Evolutionary conservation across 1,140 invertebrate species (phyloP).

Genomic region (Chironomus striatipennis): DNA sequence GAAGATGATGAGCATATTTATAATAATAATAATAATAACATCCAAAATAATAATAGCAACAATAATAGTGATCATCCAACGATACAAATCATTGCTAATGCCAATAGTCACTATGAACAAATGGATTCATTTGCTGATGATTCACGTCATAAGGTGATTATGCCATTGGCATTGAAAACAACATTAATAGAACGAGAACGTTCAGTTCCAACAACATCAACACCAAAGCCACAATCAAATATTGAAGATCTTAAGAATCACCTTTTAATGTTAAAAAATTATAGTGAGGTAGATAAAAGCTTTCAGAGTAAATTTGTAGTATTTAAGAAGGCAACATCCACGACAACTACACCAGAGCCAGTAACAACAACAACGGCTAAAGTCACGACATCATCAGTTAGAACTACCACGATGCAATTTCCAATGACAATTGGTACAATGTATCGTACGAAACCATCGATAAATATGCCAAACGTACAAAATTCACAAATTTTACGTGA

Average conservation of each 20-base stretch:
- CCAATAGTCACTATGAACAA: background rate
- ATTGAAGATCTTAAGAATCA: slow-evolving; percentile 39
- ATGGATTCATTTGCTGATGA: background rate
- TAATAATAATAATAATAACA: background rate
- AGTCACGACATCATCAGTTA: slow-evolving; percentile 28
- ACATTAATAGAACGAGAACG: slow-evolving; percentile 33
- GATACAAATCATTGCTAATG: slow-evolving; percentile 15
- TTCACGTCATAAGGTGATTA: slow-evolving; percentile 36
- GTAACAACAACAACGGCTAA: slow-evolving; percentile 25
- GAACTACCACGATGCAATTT: slow-evolving; percentile 22
- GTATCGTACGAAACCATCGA: background rate
- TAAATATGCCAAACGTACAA: slow-evolving; percentile 8
- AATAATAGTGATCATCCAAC: background rate
- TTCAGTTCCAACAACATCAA: slow-evolving; percentile 17
- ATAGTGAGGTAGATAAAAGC: slow-evolving; percentile 37
- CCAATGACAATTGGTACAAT: slow-evolving; percentile 24
- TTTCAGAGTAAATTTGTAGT: slow-evolving; percentile 40
- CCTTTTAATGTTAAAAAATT: slow-evolving; percentile 37
- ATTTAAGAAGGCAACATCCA: slow-evolving; percentile 30
- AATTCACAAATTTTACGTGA: slow-evolving; percentile 1
- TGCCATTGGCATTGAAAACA: slow-evolving; percentile 39
- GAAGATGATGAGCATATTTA: background rate
- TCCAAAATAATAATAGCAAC: background rate
- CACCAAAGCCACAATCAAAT: slow-evolving; percentile 29
- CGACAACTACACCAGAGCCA: background rate